Evolutionary conservation across 1,140 invertebrate genomes (phyloP).

Genomic region (Coboldia fuscipes): DNA sequence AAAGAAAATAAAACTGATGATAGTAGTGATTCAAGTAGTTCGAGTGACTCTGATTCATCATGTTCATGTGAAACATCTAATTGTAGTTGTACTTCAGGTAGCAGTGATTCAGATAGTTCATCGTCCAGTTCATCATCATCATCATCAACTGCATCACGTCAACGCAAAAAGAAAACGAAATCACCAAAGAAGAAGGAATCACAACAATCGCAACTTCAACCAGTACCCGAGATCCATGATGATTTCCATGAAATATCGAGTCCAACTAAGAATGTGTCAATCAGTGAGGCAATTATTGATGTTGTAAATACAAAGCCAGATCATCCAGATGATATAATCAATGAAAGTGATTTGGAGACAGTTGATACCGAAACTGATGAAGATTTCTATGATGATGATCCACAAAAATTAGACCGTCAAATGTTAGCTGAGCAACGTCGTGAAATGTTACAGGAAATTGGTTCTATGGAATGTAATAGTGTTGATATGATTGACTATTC

Average conservation of each 20-base stretch:
- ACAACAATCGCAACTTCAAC: background rate
- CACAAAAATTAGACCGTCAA: conserved; percentile 44
- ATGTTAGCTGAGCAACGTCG: conserved; percentile 48
- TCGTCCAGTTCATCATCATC: conserved; percentile 36
- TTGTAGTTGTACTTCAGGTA: conserved; percentile 47
- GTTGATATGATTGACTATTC: conserved; percentile 33
- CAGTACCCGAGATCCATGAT: background rate
- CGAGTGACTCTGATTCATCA: conserved; percentile 53
- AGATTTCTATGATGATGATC: conserved; percentile 66
- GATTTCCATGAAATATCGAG: background rate
- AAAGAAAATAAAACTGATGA: conserved; percentile 49
- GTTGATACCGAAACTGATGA: conserved; percentile 65
- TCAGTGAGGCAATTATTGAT: no score
- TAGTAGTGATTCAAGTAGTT: conserved; percentile 42
- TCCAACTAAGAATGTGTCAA: background rate
- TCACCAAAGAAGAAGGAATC: conserved; percentile 6
- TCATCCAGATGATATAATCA: conserved; percentile 18
- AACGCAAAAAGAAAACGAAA: conserved; percentile 11
- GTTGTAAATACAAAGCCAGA: conserved; percentile 6
- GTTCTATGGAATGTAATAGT: conserved; percentile 32
- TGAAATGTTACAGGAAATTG: conserved; percentile 33
- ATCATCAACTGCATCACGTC: conserved; percentile 10
- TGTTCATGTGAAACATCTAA: no score
- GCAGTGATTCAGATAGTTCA: conserved; percentile 33
- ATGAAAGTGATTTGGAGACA: conserved; percentile 62